Percentiles rank a stretch among this genome's conserved stretches.
These are phyloP conservation scores for Miniopterus natalensis DNA, from an alignment of 2,113 vertebrate genomes.

Conservation along the genomic window DNA sequence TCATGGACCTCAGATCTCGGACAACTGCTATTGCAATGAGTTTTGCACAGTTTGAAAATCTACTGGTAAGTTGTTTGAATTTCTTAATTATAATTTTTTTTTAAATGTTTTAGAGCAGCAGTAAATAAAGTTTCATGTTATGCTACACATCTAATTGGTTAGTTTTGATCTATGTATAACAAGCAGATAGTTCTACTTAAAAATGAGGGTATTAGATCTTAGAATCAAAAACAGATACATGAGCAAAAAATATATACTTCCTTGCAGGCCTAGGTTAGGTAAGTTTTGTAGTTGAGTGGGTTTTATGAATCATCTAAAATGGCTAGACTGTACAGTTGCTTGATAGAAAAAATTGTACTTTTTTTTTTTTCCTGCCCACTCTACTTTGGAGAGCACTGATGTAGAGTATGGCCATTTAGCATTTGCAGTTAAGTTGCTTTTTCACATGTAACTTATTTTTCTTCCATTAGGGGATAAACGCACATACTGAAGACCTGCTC, in stretches of 20 bases:
- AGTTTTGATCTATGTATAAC: background rate
- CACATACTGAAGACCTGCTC: constrained; percentile 95
- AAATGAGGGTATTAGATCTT: background rate
- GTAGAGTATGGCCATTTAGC: background rate
- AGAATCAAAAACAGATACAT: constrained; percentile 31
- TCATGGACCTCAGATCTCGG: constrained; percentile 97
- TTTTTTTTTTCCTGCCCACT: background rate
- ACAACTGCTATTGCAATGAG: constrained; percentile 96
- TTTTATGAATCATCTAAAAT: constrained; percentile 53
- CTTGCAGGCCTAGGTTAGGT: background rate
- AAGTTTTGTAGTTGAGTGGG: constrained; percentile 22
- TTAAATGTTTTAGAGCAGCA: background rate
- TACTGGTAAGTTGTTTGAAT: constrained; percentile 91
- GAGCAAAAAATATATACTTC: background rate
- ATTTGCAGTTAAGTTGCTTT: constrained; percentile 7
- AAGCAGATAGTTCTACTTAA: background rate
- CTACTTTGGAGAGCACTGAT: background rate
- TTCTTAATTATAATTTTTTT: constrained; percentile 2
- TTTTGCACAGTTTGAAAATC: constrained; percentile 97
- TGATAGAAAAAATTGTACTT: background rate
- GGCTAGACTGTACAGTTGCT: background rate
- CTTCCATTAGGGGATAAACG: constrained; percentile 94
- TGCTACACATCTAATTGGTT: background rate
- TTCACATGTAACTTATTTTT: constrained; percentile 42
- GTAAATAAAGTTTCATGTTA: constrained; percentile 48